Percentiles rank a stretch among this genome's conserved stretches.
These are phyloP conservation scores for Temnothorax ravouxi DNA, from an alignment of 2,888 invertebrate species.

Conservation along the genomic window DNA sequence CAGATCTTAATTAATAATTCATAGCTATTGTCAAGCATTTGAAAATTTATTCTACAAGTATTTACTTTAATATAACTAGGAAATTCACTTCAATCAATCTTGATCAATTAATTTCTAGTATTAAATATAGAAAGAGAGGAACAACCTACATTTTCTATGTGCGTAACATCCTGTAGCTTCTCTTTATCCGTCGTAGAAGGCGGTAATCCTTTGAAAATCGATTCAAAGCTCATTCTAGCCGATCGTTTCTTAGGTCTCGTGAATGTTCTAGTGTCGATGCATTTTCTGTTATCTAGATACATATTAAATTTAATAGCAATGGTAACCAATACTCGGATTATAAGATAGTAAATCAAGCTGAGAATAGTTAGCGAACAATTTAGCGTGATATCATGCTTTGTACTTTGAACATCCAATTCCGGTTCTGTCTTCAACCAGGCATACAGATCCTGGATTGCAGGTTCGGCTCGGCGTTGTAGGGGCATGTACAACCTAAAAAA, in stretches of 20 bases:
- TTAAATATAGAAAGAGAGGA: not conserved
- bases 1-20: slow-evolving; percentile 7
- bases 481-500: slow-evolving; percentile 74
- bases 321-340: not conserved
- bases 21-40: not conserved
- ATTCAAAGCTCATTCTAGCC: slow-evolving; percentile 89
- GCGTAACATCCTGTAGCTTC: slow-evolving; percentile 43
- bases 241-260: slow-evolving; percentile 90
- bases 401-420: slow-evolving; percentile 62
- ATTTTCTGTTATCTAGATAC: slow-evolving; percentile 75
- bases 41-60: slow-evolving; percentile 7
- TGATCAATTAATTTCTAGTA: slow-evolving; percentile 13
- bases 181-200: slow-evolving; percentile 55
- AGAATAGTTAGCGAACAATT: not conserved
- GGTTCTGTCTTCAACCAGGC: slow-evolving; percentile 74
- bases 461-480: slow-evolving; percentile 57
- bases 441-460: slow-evolving; percentile 67
- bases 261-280: slow-evolving; percentile 90
- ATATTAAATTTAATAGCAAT: slow-evolving; percentile 17
- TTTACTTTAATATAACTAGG: not conserved
- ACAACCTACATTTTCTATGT: slow-evolving; percentile 61
- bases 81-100: not conserved
- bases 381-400: slow-evolving; percentile 7
- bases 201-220: slow-evolving; percentile 75
- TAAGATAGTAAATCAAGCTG: not conserved